Evolutionary conservation across 2,113 vertebrate genomes (phyloP).

Genomic region (Fregetta grallaria): DNA sequence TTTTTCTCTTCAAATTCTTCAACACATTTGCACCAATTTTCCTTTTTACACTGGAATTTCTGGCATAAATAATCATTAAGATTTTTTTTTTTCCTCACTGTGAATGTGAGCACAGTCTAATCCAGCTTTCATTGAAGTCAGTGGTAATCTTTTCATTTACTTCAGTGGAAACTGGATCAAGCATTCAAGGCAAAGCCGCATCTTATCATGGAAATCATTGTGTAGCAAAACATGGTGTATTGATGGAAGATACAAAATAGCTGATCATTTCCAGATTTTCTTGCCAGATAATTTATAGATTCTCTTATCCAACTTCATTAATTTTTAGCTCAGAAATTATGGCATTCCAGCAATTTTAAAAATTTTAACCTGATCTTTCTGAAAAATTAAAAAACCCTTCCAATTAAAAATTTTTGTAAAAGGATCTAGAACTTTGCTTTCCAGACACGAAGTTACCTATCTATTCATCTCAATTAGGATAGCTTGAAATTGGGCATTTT

Average conservation of each 20-base stretch:
- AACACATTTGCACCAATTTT: background rate
- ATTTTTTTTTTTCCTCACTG: background rate
- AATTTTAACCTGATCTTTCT: background rate
- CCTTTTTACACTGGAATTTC: background rate
- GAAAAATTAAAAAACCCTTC: background rate
- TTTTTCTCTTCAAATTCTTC: constrained; percentile 20
- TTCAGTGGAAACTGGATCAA: constrained; percentile 24
- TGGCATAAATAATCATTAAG: constrained; percentile 39
- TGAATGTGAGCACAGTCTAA: constrained; percentile 7
- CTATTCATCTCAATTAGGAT: background rate
- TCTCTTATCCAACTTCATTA: background rate
- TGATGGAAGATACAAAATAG: background rate
- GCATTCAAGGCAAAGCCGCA: background rate
- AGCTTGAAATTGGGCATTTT: background rate
- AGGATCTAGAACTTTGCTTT: background rate
- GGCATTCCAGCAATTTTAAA: background rate
- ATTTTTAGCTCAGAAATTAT: background rate
- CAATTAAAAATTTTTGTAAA: background rate
- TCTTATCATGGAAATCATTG: background rate
- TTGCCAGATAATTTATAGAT: background rate
- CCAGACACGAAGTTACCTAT: background rate
- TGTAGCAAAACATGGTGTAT: background rate
- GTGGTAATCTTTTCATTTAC: constrained; percentile 6
- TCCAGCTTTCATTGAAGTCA: constrained; percentile 30
- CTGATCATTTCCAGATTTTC: background rate